phyloP scores from a whole-genome alignment of 37 sponge, comb jelly and placozoan genomes.

The Cliona cf. orientalis region DNA sequence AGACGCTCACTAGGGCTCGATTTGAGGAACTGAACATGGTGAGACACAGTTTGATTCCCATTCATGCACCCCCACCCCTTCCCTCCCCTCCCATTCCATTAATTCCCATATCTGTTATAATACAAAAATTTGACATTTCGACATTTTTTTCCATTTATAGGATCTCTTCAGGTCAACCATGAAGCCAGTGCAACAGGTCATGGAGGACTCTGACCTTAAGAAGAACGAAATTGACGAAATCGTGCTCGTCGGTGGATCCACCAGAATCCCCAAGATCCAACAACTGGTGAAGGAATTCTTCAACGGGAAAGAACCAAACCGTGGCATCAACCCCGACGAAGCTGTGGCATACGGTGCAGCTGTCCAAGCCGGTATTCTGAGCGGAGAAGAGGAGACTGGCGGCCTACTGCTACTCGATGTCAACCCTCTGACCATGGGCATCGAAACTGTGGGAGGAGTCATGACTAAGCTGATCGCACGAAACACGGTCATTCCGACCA shows the following conservation, averaged over 20 bases:
- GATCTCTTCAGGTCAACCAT: constrained; percentile 94
- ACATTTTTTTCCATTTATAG: constrained; percentile 13
- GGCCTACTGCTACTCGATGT: constrained; percentile 95
- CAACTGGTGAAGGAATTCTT: constrained; percentile 97
- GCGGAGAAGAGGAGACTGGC: constrained; percentile 80
- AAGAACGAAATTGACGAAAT: constrained; percentile 94
- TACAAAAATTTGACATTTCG: constrained; percentile 3
- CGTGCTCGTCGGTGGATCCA: constrained; percentile 98
- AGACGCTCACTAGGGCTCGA: constrained; percentile 97
- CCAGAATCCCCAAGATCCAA: constrained; percentile 98
- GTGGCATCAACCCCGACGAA: constrained; percentile 99
- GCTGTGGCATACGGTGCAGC: constrained; percentile 99
- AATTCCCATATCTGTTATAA: background rate
- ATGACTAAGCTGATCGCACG: constrained; percentile 98
- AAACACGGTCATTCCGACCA: constrained; percentile 99
- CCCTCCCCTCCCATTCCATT: background rate
- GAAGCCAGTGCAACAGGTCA: constrained; percentile 94
- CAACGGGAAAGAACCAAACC: constrained; percentile 93
- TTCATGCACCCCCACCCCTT: too few species aligned
- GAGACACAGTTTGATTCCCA: constrained; percentile 16
- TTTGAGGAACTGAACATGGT: constrained; percentile 99
- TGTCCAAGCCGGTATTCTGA: constrained; percentile 96
- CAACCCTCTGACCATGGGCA: constrained; percentile 97
- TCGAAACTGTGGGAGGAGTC: constrained; percentile 99
- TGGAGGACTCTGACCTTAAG: constrained; percentile 91